Percentiles rank a stretch among this genome's conserved stretches.
These are phyloP conservation scores for Hemiprocne comata DNA, from an alignment of 2,113 vertebrate species.

Conservation along the genomic window DNA sequence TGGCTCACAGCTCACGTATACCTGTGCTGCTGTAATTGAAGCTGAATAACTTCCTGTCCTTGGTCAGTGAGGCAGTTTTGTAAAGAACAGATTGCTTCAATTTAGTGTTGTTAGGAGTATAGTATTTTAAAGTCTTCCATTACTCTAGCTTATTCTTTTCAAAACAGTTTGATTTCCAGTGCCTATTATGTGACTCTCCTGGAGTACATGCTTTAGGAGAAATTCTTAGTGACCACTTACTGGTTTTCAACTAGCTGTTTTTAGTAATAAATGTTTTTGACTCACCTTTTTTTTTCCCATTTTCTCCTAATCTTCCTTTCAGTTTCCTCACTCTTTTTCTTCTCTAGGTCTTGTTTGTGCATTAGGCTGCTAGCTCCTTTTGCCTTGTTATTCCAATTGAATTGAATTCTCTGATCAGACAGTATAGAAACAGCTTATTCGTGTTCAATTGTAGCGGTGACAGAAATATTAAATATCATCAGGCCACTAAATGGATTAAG, in stretches of 20 bases:
- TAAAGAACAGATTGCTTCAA: neutral
- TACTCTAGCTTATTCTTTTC: neutral
- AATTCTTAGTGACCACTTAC: neutral
- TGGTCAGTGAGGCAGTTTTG: neutral
- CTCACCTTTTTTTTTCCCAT: neutral
- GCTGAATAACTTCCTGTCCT: neutral
- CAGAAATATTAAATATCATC: neutral
- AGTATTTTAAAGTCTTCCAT: neutral
- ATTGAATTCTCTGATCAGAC: neutral
- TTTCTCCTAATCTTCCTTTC: conserved; percentile 22
- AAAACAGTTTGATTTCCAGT: conserved; percentile 39
- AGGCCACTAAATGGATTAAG: neutral
- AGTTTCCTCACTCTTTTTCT: neutral
- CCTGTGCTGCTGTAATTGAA: neutral
- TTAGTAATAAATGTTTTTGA: conserved; percentile 1
- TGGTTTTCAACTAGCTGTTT: neutral
- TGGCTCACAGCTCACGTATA: neutral
- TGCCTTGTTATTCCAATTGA: neutral
- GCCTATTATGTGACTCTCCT: neutral
- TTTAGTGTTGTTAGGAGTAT: neutral
- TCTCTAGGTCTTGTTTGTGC: conserved; percentile 38
- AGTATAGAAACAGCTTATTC: neutral
- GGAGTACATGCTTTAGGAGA: conserved; percentile 9
- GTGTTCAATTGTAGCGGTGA: neutral
- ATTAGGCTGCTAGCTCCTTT: conserved; percentile 24